A percentile compares a stretch with the other conserved stretches of the same genome.
phyloP scores from a whole-genome alignment of 1,140 invertebrate species.

The Drosophila bocqueti region DNA sequence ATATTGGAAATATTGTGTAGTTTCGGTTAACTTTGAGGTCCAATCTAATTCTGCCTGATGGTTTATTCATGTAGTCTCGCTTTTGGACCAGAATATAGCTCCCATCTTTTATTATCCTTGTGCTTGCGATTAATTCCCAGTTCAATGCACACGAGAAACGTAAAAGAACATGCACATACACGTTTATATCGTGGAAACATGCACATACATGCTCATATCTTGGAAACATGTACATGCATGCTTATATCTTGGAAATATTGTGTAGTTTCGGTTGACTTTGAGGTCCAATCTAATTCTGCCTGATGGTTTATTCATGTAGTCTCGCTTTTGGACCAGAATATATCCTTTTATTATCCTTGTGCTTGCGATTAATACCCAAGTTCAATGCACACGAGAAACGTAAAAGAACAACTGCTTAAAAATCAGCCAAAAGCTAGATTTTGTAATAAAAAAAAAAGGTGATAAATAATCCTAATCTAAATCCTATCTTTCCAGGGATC shows the following conservation, averaged over 20 bases:
- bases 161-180: slow-evolving; percentile 48
- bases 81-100: slow-evolving; percentile 68
- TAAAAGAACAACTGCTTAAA: slow-evolving; percentile 57
- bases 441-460: neutral
- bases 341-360: slow-evolving; percentile 78
- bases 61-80: slow-evolving; percentile 67
- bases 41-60: slow-evolving; percentile 66
- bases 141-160: slow-evolving; percentile 74
- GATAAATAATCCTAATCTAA: neutral
- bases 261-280: neutral
- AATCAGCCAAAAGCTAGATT: neutral
- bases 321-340: slow-evolving; percentile 71
- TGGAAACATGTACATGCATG: neutral
- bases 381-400: slow-evolving; percentile 73
- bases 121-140: slow-evolving; percentile 42
- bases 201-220: neutral
- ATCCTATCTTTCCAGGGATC: slow-evolving; percentile 90
- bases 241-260: too few species aligned
- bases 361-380: slow-evolving; percentile 32
- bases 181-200: too few species aligned
- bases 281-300: slow-evolving; percentile 66
- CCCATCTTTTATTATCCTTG: slow-evolving; percentile 72
- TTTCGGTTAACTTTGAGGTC: slow-evolving; percentile 19
- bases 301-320: slow-evolving; percentile 59
- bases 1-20: neutral